Evolutionary conservation across 2,797 vertebrate species (phyloP), one percentile per base, ranked within the genome.

Genomic region (Glossophaga mutica): DNA sequence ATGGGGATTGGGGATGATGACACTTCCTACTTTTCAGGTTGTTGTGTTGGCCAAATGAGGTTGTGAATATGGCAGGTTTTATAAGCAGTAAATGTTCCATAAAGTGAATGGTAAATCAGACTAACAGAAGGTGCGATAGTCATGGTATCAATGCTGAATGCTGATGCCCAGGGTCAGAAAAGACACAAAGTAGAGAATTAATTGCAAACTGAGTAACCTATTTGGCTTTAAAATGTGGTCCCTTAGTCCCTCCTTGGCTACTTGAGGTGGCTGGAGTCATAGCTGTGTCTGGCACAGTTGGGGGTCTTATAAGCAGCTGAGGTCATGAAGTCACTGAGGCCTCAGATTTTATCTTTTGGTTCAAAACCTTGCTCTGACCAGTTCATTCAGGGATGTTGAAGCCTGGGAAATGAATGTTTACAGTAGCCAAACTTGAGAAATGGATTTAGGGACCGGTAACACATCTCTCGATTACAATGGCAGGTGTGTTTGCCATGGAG

Each of bases 341-440:
- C 62, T 78, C 55, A 90, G 44, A 65, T 90, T 92, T 91, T 88
- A 94, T 70, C 81, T 77, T 50, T 73, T 68, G 22, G 21, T 90
- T 89, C 26, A 46, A 89, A 94, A 83, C 6, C 9, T 82, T 92
- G 21, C 39, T 94, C 77, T 93, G 29, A 73, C 89, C 67, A 32
- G 9, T 55, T 96, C 52, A 93, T 26, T 86, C n/a, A 5, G 57
- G 65, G 21, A 34, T 71, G 9, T 34, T 34, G 74, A 55, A 42
- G 12, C 21, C 79, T 73, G 52, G 50, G 29, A n/a, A 90, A 86
- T 42, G 65, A 94, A 70, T 65, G 71, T 78, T 46, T 18, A 70
- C 26, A 85, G 3, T 59, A 79, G 11, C 24, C 55, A 79, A 65
- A 92, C 22, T 87, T 79, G 74, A 78, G 84, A 91, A 90, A 71